Percentiles rank a stretch among this genome's conserved stretches.
phyloP scores from a whole-genome alignment of 2,888 invertebrate species.

The Zootermopsis nevadensis region DNA sequence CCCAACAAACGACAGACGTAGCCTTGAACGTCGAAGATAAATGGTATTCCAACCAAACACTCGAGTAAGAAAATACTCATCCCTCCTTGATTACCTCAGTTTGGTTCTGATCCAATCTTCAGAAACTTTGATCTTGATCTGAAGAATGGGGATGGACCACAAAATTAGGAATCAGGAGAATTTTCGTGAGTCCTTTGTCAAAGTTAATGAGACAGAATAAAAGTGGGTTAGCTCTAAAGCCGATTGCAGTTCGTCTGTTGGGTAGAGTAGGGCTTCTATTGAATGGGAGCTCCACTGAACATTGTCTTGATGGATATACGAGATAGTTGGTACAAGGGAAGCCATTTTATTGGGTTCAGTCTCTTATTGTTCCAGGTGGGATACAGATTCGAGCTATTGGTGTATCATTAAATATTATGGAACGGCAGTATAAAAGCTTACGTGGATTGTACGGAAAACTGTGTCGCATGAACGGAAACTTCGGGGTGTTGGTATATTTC shows the following conservation, averaged over 20 bases:
- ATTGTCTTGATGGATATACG: conserved; percentile 20
- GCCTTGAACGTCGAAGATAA: conserved; percentile 3
- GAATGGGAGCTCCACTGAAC: conserved; percentile 25
- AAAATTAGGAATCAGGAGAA: conserved; percentile 51
- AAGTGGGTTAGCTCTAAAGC: conserved; percentile 38
- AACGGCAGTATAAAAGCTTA: background rate
- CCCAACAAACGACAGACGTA: background rate
- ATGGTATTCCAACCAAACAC: conserved; percentile 37
- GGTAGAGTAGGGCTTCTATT: background rate
- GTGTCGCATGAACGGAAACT: too few species aligned
- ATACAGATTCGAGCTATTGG: background rate
- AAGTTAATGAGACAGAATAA: conserved; percentile 52
- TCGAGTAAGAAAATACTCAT: conserved; percentile 1
- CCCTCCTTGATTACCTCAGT: conserved; percentile 11
- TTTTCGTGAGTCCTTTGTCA: conserved; percentile 50
- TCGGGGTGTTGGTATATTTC: too few species aligned
- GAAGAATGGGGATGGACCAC: conserved; percentile 43
- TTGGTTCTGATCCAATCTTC: conserved; percentile 35
- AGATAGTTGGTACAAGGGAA: background rate
- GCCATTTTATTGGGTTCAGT: background rate
- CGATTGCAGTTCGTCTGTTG: conserved; percentile 5
- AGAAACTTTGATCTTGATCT: conserved; percentile 42
- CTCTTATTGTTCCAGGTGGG: background rate
- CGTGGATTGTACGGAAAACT: background rate
- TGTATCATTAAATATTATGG: background rate